Percentiles rank a stretch among this genome's conserved stretches.
These are phyloP conservation scores for Alligator sinensis DNA, from an alignment of 2,113 vertebrate species.

Conservation along the genomic window DNA sequence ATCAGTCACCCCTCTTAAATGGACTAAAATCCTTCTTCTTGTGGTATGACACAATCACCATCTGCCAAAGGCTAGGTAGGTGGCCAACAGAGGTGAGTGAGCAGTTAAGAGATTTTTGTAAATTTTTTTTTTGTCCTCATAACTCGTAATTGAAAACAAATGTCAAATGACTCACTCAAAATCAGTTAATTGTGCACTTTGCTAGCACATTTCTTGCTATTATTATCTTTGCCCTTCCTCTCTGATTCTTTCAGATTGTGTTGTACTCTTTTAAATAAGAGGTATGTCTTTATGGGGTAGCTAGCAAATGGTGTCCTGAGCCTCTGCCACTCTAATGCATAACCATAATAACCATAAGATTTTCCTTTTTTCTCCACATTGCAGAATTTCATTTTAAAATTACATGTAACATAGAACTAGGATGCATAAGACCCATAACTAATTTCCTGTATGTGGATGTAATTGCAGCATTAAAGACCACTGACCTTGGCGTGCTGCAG, in stretches of 20 bases:
- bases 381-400: neutral
- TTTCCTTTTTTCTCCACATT: neutral
- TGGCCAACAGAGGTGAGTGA: neutral
- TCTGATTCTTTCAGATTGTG: neutral
- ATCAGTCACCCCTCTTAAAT: neutral
- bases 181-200: neutral
- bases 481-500: neutral
- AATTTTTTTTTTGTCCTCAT: neutral
- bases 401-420: neutral
- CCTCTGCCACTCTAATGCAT: neutral
- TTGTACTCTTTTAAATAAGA: neutral
- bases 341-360: neutral
- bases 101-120: neutral
- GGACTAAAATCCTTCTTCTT: neutral
- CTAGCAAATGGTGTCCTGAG: too few species aligned
- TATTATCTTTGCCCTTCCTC: neutral
- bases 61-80: neutral
- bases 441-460: neutral
- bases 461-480: neutral
- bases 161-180: neutral
- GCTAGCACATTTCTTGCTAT: neutral
- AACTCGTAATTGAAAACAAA: neutral
- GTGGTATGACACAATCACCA: neutral
- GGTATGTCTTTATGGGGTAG: neutral
- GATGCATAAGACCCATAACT: neutral